Evolutionary conservation across 2,888 invertebrate genomes (phyloP).

Genomic region (Gibbula magus): DNA sequence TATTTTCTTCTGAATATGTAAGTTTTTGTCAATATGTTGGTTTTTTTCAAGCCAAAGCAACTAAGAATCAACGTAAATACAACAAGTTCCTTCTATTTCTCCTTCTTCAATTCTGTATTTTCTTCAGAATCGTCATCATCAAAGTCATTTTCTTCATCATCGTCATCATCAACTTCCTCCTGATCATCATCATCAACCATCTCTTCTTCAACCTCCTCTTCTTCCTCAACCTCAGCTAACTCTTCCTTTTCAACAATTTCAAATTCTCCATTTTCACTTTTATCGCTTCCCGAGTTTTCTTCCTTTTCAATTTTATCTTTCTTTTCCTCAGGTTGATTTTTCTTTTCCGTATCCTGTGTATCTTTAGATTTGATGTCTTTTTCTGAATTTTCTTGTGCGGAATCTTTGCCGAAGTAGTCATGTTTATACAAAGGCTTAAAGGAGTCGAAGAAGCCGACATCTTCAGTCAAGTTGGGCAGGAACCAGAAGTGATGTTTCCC

Average conservation of each 20-base stretch:
- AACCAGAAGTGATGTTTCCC: conserved; percentile 97
- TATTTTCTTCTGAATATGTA: no score
- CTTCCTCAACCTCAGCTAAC: conserved; percentile 27
- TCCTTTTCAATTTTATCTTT: conserved; percentile 42
- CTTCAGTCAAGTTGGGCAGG: conserved; percentile 98
- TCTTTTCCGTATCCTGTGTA: conserved; percentile 40
- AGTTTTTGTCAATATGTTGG: no score
- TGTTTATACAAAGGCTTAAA: conserved; percentile 94
- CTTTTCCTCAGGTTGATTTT: conserved; percentile 42
- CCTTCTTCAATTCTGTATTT: conserved; percentile 32
- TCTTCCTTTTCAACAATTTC: conserved; percentile 36
- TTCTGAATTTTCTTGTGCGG: conserved; percentile 43
- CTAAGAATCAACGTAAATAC: neutral
- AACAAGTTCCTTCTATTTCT: conserved; percentile 22
- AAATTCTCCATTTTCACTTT: conserved; percentile 34
- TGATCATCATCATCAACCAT: conserved; percentile 29
- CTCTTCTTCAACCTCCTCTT: conserved; percentile 7
- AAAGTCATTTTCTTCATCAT: conserved; percentile 30
- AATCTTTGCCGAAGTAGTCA: conserved; percentile 40
- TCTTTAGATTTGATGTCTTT: conserved; percentile 43
- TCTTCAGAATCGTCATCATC: conserved; percentile 23
- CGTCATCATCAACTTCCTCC: conserved; percentile 40
- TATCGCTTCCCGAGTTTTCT: conserved; percentile 27
- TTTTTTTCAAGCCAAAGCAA: no score
- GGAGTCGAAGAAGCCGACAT: conserved; percentile 98